Percentiles rank a stretch among this genome's conserved stretches.
Evolutionary conservation across 53 echinoderm and acorn worm species (phyloP).

Genomic region (Arbacia lixula): DNA sequence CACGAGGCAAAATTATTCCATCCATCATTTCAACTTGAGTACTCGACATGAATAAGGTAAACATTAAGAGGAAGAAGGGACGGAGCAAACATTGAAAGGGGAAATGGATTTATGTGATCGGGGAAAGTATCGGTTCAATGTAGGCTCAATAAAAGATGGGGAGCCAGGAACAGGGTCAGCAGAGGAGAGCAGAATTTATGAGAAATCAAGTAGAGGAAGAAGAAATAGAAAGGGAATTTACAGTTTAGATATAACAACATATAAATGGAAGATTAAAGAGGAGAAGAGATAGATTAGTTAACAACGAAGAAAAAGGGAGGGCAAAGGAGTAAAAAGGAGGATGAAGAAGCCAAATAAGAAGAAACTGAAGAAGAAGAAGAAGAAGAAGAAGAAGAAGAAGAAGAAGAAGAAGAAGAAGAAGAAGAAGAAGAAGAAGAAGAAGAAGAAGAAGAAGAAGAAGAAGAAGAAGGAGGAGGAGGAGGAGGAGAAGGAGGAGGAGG

Average conservation of each 20-base stretch:
- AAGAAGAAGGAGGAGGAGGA: constrained; percentile 7
- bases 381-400: constrained; percentile 2
- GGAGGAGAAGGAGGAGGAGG: constrained; percentile 1
- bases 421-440: constrained; percentile 11
- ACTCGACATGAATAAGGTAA: background rate
- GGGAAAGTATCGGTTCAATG: too few relatives aligned
- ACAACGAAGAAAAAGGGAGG: background rate
- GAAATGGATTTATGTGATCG: too few relatives aligned
- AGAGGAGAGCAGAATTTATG: too few relatives aligned
- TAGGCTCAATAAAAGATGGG: too few relatives aligned
- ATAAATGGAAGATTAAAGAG: background rate
- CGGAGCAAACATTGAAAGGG: too few relatives aligned
- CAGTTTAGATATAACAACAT: too few relatives aligned
- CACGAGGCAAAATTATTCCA: too few relatives aligned
- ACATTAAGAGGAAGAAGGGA: background rate
- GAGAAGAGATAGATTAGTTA: background rate
- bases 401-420: background rate
- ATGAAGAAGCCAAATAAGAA: background rate
- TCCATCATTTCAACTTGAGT: too few relatives aligned
- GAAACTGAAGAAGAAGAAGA: background rate
- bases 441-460: constrained; percentile 18
- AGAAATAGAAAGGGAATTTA: background rate
- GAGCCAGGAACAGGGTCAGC: too few relatives aligned
- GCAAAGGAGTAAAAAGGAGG: background rate
- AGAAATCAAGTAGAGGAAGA: background rate